These are phyloP conservation scores for Anhinga anhinga DNA, from an alignment of 2,113 vertebrate species.

Conservation along the genomic window DNA sequence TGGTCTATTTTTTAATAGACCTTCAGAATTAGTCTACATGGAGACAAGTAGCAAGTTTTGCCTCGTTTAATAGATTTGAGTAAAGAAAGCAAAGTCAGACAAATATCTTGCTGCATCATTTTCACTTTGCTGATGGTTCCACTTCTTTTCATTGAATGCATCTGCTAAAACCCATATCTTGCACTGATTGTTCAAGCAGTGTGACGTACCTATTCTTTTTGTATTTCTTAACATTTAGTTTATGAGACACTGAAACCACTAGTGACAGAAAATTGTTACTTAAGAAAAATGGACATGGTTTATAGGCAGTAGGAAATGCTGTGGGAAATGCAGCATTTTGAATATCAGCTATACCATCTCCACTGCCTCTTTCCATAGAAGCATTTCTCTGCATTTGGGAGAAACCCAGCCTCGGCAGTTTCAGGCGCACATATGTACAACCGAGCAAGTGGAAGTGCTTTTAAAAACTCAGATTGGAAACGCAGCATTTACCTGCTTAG, in stretches of 20 bases:
- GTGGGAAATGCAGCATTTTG: not conserved
- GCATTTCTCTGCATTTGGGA: not conserved
- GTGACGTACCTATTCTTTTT: accelerated
- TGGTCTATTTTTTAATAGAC: not conserved
- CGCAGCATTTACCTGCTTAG: not conserved
- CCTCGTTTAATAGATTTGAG: not conserved
- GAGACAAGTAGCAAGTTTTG: not conserved
- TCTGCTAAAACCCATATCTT: not conserved
- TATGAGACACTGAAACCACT: not conserved
- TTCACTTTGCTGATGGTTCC: not conserved
- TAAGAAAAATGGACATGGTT: not conserved
- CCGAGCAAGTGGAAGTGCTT: not conserved
- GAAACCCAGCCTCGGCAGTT: not conserved
- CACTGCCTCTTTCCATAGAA: not conserved
- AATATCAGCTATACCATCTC: not conserved
- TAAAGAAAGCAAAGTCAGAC: not conserved
- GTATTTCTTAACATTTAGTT: not conserved
- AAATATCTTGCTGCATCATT: not conserved
- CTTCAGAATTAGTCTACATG: not conserved
- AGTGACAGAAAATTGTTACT: not conserved
- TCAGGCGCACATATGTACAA: not conserved
- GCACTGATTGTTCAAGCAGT: not conserved
- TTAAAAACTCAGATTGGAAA: not conserved
- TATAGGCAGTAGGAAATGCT: not conserved
- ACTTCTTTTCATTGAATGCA: not conserved